Conservation (phyloP, 2,888 invertebrate genomes). For the Dorcus parallelipipedus region DNA sequence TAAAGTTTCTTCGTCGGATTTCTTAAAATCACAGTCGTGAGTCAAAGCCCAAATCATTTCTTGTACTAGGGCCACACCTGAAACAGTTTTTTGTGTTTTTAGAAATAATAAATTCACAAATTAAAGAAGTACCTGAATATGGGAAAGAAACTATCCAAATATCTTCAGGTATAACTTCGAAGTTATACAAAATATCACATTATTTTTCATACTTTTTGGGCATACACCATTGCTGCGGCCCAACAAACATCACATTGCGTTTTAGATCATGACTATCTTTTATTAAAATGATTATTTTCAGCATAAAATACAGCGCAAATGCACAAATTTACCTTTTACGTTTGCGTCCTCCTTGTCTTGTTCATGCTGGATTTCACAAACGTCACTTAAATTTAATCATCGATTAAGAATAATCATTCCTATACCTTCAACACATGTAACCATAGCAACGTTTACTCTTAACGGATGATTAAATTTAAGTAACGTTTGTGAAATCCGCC, state of each 20-base stretch:
- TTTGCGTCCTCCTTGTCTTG: neutral
- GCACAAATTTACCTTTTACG: neutral
- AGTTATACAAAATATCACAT: constrained; percentile 64
- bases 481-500: no score
- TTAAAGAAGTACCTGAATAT: constrained; percentile 59
- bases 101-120: neutral
- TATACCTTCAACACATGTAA: no score
- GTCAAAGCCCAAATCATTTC: constrained; percentile 77
- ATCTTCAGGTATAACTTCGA: constrained; percentile 62
- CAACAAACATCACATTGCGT: constrained; percentile 46
- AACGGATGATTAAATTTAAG: no score
- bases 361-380: no score
- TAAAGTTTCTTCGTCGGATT: constrained; percentile 57
- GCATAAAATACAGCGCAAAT: no score
- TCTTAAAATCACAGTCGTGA: constrained; percentile 69
- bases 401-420: no score
- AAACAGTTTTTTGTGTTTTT: neutral
- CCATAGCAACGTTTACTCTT: no score
- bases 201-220: constrained; percentile 62
- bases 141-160: constrained; percentile 73
- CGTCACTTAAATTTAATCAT: no score
- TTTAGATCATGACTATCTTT: neutral
- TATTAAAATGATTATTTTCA: no score
- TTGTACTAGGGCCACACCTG: constrained; percentile 45
- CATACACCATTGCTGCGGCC: constrained; percentile 68